These are phyloP conservation scores for Otolemur garnettii DNA, from an alignment of 2,113 vertebrate species.

Conservation along the genomic window DNA sequence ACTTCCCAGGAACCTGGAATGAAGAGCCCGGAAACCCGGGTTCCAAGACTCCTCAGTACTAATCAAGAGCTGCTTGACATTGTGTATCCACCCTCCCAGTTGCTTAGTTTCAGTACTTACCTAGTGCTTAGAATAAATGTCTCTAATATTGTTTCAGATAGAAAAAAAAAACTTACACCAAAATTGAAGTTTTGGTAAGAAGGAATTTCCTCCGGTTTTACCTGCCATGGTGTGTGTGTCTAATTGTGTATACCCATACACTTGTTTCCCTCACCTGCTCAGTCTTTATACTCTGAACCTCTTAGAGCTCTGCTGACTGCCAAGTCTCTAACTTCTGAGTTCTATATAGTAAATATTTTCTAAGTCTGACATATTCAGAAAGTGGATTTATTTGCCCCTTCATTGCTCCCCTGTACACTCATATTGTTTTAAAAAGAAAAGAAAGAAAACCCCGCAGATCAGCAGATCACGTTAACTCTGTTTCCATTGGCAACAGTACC, in stretches of 20 bases:
- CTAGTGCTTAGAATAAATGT: not conserved
- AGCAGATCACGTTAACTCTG: not conserved
- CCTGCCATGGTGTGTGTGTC: not conserved
- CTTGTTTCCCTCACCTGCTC: not conserved
- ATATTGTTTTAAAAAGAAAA: not conserved
- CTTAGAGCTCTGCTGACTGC: not conserved
- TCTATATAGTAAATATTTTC: not conserved
- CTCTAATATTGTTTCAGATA: not conserved
- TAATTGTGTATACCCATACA: not conserved
- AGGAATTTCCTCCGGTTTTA: not conserved
- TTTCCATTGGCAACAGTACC: not conserved
- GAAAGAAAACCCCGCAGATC: not conserved
- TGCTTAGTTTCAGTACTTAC: not conserved
- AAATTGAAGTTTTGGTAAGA: not conserved
- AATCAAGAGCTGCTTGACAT: not conserved
- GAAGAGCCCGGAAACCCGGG: not conserved
- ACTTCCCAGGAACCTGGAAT: not conserved
- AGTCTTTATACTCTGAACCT: not conserved
- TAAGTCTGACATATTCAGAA: not conserved
- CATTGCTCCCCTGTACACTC: not conserved
- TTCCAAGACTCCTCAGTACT: not conserved
- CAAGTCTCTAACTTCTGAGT: not conserved
- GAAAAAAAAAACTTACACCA: not conserved
- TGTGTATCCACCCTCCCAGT: not conserved
- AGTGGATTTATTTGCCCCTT: not conserved